These are phyloP conservation scores for Periparus ater DNA, from an alignment of 2,797 vertebrate genomes.

Conservation along the genomic window DNA sequence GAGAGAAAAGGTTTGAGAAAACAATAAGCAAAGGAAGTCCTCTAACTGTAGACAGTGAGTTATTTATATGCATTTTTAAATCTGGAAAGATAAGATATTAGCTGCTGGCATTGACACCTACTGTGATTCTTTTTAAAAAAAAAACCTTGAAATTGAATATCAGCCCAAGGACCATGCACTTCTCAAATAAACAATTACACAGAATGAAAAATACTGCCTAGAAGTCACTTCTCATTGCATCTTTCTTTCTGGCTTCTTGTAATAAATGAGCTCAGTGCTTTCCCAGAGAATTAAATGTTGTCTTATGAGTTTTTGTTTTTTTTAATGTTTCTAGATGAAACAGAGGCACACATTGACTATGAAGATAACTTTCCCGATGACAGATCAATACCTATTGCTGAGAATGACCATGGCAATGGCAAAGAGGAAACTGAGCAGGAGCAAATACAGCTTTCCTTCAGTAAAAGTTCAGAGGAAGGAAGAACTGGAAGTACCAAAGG, in stretches of 20 bases:
- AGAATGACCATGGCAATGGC: slow-evolving; percentile 58
- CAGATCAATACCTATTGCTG: slow-evolving; percentile 69
- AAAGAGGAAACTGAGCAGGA: slow-evolving; percentile 57
- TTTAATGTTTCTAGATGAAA: slow-evolving; percentile 77
- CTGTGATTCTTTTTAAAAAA: background rate
- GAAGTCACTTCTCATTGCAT: background rate
- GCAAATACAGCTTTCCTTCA: slow-evolving; percentile 50
- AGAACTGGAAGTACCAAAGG: slow-evolving; percentile 10
- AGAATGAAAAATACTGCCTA: background rate
- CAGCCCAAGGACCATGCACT: background rate
- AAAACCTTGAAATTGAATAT: background rate
- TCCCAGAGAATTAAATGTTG: background rate
- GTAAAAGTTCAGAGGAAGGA: slow-evolving; percentile 57
- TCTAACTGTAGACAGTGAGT: background rate
- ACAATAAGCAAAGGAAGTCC: background rate
- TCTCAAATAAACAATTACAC: background rate
- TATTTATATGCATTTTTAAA: background rate
- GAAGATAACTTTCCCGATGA: slow-evolving; percentile 90
- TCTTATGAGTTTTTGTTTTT: background rate
- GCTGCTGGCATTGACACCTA: background rate
- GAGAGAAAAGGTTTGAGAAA: background rate
- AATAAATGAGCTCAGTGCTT: background rate
- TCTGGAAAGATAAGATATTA: background rate
- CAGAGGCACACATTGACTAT: slow-evolving; percentile 87
- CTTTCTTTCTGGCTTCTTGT: background rate